Evolutionary conservation across 2,797 vertebrate genomes (phyloP).

Genomic region (Eulemur rubriventer): DNA sequence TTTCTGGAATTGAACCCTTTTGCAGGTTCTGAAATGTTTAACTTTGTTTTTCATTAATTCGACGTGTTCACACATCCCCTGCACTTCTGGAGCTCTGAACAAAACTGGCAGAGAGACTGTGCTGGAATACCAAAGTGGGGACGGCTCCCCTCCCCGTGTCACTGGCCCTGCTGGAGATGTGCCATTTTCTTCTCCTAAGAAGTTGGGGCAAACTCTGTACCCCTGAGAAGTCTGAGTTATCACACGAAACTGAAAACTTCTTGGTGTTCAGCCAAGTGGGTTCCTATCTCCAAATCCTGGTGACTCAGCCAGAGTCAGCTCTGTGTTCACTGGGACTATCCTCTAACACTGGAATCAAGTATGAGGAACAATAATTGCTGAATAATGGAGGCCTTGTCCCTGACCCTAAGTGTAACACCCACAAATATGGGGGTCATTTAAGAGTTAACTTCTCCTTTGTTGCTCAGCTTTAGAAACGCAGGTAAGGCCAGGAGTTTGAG

Average conservation of each 20-base stretch:
- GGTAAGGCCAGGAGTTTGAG: background rate
- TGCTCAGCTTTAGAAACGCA: background rate
- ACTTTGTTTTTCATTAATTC: conserved; percentile 69
- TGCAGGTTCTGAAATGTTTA: conserved; percentile 72
- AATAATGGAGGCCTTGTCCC: background rate
- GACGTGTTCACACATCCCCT: conserved; percentile 65
- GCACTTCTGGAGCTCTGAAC: conserved; percentile 45
- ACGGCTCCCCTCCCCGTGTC: background rate
- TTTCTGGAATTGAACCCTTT: conserved; percentile 66
- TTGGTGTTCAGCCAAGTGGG: background rate
- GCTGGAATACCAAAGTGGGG: background rate
- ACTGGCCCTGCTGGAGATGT: background rate
- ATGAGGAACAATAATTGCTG: background rate
- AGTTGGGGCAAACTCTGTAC: background rate
- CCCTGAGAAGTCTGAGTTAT: background rate
- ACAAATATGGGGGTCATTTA: background rate
- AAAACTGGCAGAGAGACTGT: background rate
- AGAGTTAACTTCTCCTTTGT: background rate
- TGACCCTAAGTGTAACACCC: background rate
- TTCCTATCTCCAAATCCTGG: background rate
- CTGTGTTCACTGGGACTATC: background rate
- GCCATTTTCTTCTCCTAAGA: background rate
- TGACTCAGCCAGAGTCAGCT: background rate
- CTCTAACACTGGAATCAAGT: background rate
- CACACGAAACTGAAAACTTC: background rate